phyloP scores from a whole-genome alignment of 2,888 invertebrate genomes.

The Epistrophe eligans region DNA sequence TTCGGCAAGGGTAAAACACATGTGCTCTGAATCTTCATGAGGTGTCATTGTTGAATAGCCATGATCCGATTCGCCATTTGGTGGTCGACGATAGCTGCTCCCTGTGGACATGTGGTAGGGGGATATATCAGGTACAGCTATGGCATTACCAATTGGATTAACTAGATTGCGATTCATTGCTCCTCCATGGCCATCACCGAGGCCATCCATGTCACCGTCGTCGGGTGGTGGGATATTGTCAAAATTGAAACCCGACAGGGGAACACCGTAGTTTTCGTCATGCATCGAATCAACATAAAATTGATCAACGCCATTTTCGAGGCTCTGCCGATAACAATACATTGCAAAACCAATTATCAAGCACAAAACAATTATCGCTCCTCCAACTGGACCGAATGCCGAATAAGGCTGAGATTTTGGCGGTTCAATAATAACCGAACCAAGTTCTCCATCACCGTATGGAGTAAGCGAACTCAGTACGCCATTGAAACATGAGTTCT shows the following conservation, averaged over 20 bases:
- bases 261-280: conserved; percentile 86
- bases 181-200: conserved; percentile 84
- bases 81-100: conserved; percentile 88
- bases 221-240: conserved; percentile 86
- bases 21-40: conserved; percentile 94
- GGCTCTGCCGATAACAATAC: conserved; percentile 92
- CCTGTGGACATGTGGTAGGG: conserved; percentile 93
- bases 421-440: conserved; percentile 82
- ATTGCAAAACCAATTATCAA: conserved; percentile 92
- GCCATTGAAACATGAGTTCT: conserved; percentile 93
- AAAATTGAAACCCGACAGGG: conserved; percentile 90
- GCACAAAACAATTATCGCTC: conserved; percentile 92
- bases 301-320: conserved; percentile 83
- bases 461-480: conserved; percentile 93
- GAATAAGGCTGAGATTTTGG: conserved; percentile 86
- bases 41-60: conserved; percentile 98
- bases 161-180: conserved; percentile 86
- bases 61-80: conserved; percentile 91
- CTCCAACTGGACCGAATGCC: conserved; percentile 94
- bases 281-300: conserved; percentile 85
- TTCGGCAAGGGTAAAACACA: conserved; percentile 89
- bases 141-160: conserved; percentile 86
- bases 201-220: conserved; percentile 83
- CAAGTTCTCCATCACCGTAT: conserved; percentile 85
- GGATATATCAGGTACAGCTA: conserved; percentile 88